Conservation (phyloP, 1,140 invertebrate species). For the Anastatus disparis region DNA sequence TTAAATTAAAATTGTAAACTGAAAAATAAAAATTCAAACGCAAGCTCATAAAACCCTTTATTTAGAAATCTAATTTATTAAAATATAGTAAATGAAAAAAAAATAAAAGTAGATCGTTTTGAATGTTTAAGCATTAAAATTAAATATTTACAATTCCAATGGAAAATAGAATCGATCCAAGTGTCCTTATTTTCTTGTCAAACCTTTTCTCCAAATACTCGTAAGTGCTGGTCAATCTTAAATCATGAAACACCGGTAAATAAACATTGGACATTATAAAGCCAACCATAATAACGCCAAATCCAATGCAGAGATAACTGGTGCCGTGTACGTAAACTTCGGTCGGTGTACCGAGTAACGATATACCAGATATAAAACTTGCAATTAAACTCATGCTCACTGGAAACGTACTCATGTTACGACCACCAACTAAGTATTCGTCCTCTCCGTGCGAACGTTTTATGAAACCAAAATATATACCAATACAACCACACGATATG, state of each 20-base stretch:
- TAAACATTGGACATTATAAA: constrained; percentile 76
- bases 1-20: too few species aligned
- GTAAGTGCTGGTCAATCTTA: constrained; percentile 84
- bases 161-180: constrained; percentile 80
- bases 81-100: neutral
- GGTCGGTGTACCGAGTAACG: constrained; percentile 81
- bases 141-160: constrained; percentile 70
- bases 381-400: constrained; percentile 85
- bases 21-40: too few species aligned
- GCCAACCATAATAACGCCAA: constrained; percentile 73
- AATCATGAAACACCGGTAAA: constrained; percentile 84
- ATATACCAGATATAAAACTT: constrained; percentile 73
- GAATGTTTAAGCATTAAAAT: too few species aligned
- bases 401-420: constrained; percentile 83
- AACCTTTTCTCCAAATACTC: constrained; percentile 87
- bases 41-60: neutral
- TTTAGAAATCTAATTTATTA: neutral
- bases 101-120: neutral
- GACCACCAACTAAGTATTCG: constrained; percentile 86
- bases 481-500: constrained; percentile 76
- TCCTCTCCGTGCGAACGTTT: constrained; percentile 74
- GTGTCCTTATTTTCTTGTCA: constrained; percentile 74
- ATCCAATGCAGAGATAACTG: constrained; percentile 74
- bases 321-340: constrained; percentile 86
- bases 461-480: constrained; percentile 82